Evolutionary conservation across 1,140 invertebrate genomes (phyloP).

Genomic region (Euwallacea fornicatus): DNA sequence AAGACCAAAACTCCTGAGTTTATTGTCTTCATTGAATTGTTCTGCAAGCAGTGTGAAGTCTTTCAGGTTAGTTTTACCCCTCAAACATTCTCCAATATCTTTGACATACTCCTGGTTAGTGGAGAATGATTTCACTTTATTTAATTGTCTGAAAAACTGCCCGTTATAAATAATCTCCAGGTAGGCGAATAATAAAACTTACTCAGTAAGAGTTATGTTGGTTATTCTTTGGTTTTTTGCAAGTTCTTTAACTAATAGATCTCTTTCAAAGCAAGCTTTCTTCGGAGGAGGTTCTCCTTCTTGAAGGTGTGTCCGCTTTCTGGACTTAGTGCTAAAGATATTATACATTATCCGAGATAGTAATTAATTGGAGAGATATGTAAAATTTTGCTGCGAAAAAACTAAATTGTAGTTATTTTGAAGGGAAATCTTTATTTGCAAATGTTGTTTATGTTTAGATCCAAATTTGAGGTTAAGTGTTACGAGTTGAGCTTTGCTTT

Average conservation of each 20-base stretch:
- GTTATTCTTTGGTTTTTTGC: slow-evolving; percentile 46
- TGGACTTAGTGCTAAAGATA: slow-evolving; percentile 32
- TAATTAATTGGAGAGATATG: too few species aligned
- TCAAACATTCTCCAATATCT: slow-evolving; percentile 37
- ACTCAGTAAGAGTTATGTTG: slow-evolving; percentile 44
- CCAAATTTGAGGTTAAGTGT: too few species aligned
- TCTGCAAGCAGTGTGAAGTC: slow-evolving; percentile 37
- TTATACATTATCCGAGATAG: not conserved
- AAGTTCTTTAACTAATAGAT: slow-evolving; percentile 47
- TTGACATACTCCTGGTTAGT: slow-evolving; percentile 39
- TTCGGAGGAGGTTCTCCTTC: slow-evolving; percentile 45
- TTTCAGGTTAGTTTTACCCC: slow-evolving; percentile 41
- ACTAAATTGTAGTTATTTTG: too few species aligned
- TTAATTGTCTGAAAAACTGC: not conserved
- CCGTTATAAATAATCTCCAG: not conserved
- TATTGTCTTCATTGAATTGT: slow-evolving; percentile 36
- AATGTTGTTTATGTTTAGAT: too few species aligned
- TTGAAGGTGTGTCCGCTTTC: slow-evolving; percentile 1
- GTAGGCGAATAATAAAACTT: slow-evolving; percentile 29
- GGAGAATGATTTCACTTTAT: slow-evolving; percentile 30
- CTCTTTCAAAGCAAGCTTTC: slow-evolving; percentile 43
- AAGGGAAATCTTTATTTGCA: too few species aligned
- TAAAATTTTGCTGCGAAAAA: too few species aligned
- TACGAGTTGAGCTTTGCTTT: too few species aligned
- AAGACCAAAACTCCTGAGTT: slow-evolving; percentile 42